phyloP scores from a whole-genome alignment of 23 tunicate species.

The Ciona savignyi region DNA sequence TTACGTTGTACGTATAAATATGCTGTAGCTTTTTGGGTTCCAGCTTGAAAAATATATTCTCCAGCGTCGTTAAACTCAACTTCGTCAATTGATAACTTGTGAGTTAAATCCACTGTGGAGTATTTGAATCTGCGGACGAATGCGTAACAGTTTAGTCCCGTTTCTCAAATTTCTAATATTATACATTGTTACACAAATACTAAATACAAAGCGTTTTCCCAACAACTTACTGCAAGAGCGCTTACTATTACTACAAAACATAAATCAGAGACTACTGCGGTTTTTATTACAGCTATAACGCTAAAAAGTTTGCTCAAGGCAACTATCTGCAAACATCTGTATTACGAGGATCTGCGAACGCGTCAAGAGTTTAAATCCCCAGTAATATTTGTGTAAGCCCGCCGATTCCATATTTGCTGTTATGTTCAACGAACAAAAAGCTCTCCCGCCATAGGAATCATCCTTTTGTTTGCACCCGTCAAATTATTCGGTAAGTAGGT shows the following conservation, averaged over 20 bases:
- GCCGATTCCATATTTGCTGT: neutral
- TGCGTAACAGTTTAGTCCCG: too few species aligned
- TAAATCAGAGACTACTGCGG: neutral
- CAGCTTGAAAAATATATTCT: conserved; percentile 88
- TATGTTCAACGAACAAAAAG: neutral
- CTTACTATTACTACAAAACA: neutral
- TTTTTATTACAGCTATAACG: neutral
- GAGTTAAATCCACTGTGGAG: conserved; percentile 49
- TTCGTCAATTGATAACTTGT: conserved; percentile 50
- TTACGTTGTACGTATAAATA: conserved; percentile 88
- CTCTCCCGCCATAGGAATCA: neutral
- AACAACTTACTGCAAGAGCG: too few species aligned
- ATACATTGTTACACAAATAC: too few species aligned
- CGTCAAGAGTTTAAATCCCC: neutral
- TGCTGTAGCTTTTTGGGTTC: conserved; percentile 61
- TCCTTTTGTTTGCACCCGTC: neutral
- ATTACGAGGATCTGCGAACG: neutral
- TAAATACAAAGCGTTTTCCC: too few species aligned
- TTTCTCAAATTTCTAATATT: too few species aligned
- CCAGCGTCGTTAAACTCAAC: conserved; percentile 77
- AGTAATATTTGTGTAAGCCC: neutral
- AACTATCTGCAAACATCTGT: neutral
- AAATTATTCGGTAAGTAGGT: neutral
- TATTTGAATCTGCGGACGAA: conserved; percentile 54
- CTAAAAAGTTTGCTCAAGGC: neutral